These are phyloP conservation scores for Melieria picta DNA, from an alignment of 2,888 invertebrate genomes.

Conservation along the genomic window DNA sequence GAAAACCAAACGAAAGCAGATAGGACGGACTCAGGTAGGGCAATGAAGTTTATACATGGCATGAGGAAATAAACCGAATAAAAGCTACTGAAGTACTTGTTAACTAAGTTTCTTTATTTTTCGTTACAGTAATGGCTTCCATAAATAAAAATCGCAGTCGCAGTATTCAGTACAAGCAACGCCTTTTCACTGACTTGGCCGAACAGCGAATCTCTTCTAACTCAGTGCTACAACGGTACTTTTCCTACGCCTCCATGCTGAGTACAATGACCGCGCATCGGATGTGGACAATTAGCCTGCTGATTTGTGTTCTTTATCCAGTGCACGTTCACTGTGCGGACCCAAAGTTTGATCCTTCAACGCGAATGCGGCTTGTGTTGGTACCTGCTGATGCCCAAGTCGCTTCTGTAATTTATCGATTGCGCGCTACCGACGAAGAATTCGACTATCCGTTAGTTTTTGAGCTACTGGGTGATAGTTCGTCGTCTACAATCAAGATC, in stretches of 20 bases:
- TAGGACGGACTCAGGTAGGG: background rate
- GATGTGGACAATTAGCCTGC: slow-evolving; percentile 62
- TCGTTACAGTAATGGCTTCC: slow-evolving; percentile 61
- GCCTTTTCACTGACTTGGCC: slow-evolving; percentile 19
- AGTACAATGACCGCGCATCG: slow-evolving; percentile 54
- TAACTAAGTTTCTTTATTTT: background rate
- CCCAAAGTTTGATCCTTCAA: slow-evolving; percentile 86
- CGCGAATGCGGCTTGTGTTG: slow-evolving; percentile 82
- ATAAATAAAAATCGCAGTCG: slow-evolving; percentile 42
- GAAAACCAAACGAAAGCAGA: no score
- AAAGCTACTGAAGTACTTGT: background rate
- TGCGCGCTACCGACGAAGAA: slow-evolving; percentile 87
- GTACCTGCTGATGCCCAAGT: slow-evolving; percentile 86
- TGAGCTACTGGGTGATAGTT: slow-evolving; percentile 79
- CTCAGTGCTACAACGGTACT: slow-evolving; percentile 10
- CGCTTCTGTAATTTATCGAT: slow-evolving; percentile 86
- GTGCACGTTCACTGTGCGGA: slow-evolving; percentile 69
- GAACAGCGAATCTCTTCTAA: slow-evolving; percentile 40
- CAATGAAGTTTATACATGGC: background rate
- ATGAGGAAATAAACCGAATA: background rate
- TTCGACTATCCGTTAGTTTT: slow-evolving; percentile 88
- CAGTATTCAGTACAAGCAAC: background rate
- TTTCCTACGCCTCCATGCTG: background rate
- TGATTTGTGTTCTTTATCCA: slow-evolving; percentile 62
- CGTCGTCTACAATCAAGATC: slow-evolving; percentile 80